Base-by-base conservation (phyloP, 2,113 vertebrate genomes). In the Xiphophorus couchianus region DNA sequence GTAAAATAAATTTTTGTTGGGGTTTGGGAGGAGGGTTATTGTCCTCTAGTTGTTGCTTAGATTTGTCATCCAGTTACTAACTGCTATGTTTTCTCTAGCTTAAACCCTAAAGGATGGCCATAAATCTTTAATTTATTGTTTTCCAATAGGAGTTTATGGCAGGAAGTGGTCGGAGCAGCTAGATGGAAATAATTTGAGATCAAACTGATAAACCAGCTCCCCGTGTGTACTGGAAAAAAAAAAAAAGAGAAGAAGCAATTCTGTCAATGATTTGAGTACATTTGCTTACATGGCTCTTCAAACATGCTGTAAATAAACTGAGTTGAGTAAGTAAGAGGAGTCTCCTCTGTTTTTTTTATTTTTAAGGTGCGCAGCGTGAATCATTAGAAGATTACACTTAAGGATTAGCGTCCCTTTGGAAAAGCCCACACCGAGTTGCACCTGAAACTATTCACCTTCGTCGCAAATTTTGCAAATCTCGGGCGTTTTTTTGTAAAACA, bases 271-370 rank as follows among this genome's bases (percentile, higher is more conserved):
- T 81, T 86, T 86, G 82, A 85, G 86, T 77, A 71, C 81, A 80
- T 90, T 88, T 91, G 85, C 84, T 88, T 82, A 89, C 69, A 84
- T 89, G 84, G 83, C 85, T 92, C 89, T 90, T 88, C 82, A 90
- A 86, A 80, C 79, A 82, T 87, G 86, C 91, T 92, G 91, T 91
- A 89, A 93, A 91, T 93, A 93, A 93, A 91, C 71, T 87, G 83
- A 91, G 91, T 91, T 91, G 84, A 88, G 86, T 91, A 88, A 87
- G 86, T 86, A 88, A 77, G 70, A 35, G 31, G 62, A 85, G 71
- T 72, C 84, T 82, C 0, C 58, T 73, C 73, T 88, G 62, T 73
- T 89, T 84, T 84, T 35, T 85, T 37, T 62, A 71, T 76, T 27
- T 22, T 25, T 2, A 54, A 80, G 15, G 7, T 65, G 35, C 64